A percentile compares a stretch with the other conserved stretches of the same genome.
Conservation (phyloP, 2,113 vertebrate species). For the Porphyrio hochstetteri region DNA sequence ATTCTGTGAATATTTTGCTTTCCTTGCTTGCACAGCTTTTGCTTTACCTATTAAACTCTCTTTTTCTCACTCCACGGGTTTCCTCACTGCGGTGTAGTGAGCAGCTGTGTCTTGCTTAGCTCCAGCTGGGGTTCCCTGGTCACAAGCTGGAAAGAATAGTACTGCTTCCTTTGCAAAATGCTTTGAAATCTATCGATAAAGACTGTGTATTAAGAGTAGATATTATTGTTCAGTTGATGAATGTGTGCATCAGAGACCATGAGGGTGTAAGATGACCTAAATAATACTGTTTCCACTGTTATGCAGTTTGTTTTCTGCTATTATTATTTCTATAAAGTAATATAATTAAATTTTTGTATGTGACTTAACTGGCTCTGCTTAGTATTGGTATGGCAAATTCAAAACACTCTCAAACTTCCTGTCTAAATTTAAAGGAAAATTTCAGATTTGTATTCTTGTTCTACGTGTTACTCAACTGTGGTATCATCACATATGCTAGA, state of each 20-base stretch:
- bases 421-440: background rate
- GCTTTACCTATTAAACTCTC: background rate
- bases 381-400: background rate
- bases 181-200: background rate
- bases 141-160: background rate
- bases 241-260: background rate
- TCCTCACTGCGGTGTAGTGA: background rate
- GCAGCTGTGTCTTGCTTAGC: background rate
- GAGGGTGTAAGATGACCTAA: background rate
- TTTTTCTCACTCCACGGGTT: background rate
- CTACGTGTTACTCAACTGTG: background rate
- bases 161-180: background rate
- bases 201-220: background rate
- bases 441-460: background rate
- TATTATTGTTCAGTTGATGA: background rate
- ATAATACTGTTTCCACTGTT: background rate
- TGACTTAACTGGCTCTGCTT: background rate
- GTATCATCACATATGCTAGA: background rate
- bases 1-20: too few relatives aligned
- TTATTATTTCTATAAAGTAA: background rate
- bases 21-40: background rate
- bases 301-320: background rate
- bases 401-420: background rate
- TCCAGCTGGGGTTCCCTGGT: background rate
- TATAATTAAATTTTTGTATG: background rate